Percentiles rank a stretch among this genome's conserved stretches.
Evolutionary conservation across 1,140 invertebrate genomes (phyloP).

Genomic region (Diploscapter pachys): DNA sequence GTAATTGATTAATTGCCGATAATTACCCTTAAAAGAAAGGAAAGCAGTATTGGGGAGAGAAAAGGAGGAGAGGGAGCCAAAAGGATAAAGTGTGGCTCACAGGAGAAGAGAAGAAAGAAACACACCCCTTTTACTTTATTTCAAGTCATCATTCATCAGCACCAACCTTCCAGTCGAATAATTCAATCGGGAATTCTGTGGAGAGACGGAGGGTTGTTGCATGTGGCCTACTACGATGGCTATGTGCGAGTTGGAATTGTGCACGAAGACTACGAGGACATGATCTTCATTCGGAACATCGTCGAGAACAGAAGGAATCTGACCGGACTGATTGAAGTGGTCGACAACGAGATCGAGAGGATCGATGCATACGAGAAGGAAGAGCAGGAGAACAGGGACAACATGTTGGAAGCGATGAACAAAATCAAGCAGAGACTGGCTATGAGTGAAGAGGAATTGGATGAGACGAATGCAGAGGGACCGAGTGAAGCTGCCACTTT

Average conservation of each 20-base stretch:
- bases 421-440: conserved; percentile 11
- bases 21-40: too few relatives aligned
- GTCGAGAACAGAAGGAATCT: conserved; percentile 26
- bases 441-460: conserved; percentile 12
- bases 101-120: not conserved
- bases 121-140: too few relatives aligned
- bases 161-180: conserved; percentile 9
- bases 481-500: conserved; percentile 1
- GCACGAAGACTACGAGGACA: conserved; percentile 31
- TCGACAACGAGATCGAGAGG: conserved; percentile 23
- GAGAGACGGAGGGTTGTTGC: conserved; percentile 20
- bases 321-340: conserved; percentile 8
- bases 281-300: conserved; percentile 18
- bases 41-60: too few relatives aligned
- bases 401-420: conserved; percentile 22
- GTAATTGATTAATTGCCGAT: too few relatives aligned
- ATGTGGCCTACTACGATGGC: conserved; percentile 32
- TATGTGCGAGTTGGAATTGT: conserved; percentile 26
- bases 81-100: too few relatives aligned
- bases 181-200: conserved; percentile 24
- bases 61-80: too few relatives aligned
- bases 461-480: conserved; percentile 7
- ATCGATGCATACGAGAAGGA: conserved; percentile 21
- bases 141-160: not conserved
- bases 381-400: conserved; percentile 21